phyloP scores from a whole-genome alignment of 1,140 invertebrate genomes.

The Brachionus sp. region DNA sequence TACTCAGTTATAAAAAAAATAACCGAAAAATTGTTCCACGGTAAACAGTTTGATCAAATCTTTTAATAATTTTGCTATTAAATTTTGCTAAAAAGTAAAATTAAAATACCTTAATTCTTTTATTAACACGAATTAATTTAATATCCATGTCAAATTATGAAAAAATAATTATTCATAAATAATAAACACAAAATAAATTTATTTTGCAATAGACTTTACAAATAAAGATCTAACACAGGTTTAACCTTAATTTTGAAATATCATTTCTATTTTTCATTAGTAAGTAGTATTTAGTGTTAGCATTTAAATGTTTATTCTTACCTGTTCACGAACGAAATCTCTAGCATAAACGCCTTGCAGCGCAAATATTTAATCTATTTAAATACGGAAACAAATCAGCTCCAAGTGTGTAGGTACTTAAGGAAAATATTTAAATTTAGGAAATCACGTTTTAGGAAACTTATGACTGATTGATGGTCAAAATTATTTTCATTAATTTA shows the following conservation, averaged over 20 bases:
- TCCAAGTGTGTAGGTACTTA: background rate
- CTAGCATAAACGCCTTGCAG: background rate
- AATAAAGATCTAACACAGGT: background rate
- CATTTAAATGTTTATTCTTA: background rate
- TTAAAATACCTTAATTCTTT: no score
- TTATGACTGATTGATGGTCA: background rate
- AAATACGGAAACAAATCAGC: background rate
- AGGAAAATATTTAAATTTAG: background rate
- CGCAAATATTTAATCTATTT: background rate
- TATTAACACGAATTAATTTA: no score
- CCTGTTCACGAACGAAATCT: background rate
- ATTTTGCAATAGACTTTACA: background rate
- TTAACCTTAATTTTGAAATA: conserved; percentile 20
- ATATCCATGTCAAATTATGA: no score
- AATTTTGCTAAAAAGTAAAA: no score
- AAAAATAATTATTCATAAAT: no score
- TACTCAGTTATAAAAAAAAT: background rate
- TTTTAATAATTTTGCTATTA: no score
- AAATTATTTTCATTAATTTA: background rate
- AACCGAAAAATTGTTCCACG: no score
- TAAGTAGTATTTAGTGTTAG: background rate
- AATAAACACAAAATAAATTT: background rate
- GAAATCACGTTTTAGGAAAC: background rate
- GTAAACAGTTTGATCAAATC: no score
- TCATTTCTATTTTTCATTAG: background rate